phyloP scores from a whole-genome alignment of 2,888 invertebrate genomes.

The Cerastoderma edule region DNA sequence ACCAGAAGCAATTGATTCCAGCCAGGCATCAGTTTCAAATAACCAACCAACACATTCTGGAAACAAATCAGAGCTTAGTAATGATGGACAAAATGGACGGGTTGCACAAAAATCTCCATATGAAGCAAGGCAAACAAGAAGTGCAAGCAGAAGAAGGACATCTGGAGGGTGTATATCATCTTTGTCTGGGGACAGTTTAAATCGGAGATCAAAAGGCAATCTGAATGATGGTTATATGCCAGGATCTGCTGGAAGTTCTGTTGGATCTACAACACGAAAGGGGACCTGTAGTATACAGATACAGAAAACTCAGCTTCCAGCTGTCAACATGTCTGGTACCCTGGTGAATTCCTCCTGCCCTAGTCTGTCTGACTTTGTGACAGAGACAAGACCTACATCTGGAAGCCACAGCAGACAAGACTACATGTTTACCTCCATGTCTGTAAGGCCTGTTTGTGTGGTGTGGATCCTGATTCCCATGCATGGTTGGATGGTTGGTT shows the following conservation, averaged over 20 bases:
- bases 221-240: background rate
- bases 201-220: background rate
- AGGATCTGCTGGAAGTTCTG: background rate
- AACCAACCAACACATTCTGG: background rate
- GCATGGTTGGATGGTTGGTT: too few relatives aligned
- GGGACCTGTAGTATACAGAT: background rate
- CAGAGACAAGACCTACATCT: background rate
- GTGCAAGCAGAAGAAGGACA: background rate
- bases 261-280: background rate
- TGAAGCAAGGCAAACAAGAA: background rate
- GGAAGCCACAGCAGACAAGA: background rate
- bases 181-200: background rate
- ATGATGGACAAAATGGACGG: too few relatives aligned
- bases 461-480: too few relatives aligned
- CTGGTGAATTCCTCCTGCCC: background rate
- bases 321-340: background rate
- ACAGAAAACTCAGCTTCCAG: background rate
- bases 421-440: background rate
- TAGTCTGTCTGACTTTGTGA: background rate
- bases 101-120: too few relatives aligned
- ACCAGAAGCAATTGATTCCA: background rate
- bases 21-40: background rate
- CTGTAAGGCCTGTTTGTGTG: background rate
- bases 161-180: background rate
- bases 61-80: too few relatives aligned